A percentile compares a stretch with the other conserved stretches of the same genome.
Evolutionary conservation across 2,113 vertebrate genomes (phyloP).

Genomic region (Pituophis catenifer): DNA sequence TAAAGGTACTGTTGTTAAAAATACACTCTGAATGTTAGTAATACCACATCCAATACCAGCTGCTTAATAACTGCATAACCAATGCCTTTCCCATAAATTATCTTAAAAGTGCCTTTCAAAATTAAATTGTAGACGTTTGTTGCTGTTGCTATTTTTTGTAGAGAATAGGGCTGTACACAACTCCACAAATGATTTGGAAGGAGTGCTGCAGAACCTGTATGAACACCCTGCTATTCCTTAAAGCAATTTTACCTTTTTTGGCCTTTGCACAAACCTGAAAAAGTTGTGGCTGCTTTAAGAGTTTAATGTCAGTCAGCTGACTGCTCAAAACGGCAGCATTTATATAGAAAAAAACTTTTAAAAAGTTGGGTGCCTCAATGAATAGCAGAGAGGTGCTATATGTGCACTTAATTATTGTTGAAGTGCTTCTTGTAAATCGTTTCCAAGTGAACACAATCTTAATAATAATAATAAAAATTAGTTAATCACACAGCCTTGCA

Average conservation of each 20-base stretch:
- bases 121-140: not conserved
- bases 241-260: not conserved
- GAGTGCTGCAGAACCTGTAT: not conserved
- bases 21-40: constrained; percentile 29
- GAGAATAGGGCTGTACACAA: not conserved
- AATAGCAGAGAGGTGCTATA: constrained; percentile 40
- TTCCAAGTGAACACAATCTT: not conserved
- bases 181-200: not conserved
- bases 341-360: not conserved
- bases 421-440: not conserved
- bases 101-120: constrained; percentile 38
- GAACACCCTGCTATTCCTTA: not conserved
- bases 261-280: not conserved
- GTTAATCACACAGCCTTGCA: constrained; percentile 42
- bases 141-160: not conserved
- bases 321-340: not conserved
- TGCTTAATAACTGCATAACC: constrained; percentile 49
- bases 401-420: not conserved
- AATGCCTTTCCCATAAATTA: constrained; percentile 57
- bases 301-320: not conserved
- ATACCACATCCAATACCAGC: constrained; percentile 64
- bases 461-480: not conserved
- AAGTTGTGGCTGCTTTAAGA: not conserved
- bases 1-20: constrained; percentile 41
- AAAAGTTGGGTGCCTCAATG: constrained; percentile 9